phyloP scores from a whole-genome alignment of 2,113 vertebrate genomes.

The Psophia crepitans region DNA sequence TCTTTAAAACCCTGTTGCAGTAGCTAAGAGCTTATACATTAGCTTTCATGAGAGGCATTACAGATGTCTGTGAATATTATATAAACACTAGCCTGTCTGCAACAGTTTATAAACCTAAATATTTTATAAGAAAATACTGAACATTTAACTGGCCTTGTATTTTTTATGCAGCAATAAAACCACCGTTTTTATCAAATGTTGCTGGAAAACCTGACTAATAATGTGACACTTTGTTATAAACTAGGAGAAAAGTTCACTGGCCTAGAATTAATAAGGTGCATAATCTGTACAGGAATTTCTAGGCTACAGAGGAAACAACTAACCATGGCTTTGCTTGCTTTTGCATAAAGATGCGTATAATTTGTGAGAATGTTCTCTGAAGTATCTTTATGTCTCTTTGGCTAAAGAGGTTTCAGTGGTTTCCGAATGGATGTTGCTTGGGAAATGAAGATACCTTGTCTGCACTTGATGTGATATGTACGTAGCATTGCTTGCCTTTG shows the following conservation, averaged over 20 bases:
- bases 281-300: slow-evolving; percentile 19
- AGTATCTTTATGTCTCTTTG: background rate
- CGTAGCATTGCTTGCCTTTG: background rate
- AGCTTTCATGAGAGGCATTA: slow-evolving; percentile 63
- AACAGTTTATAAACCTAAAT: slow-evolving; percentile 69
- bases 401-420: background rate
- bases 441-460: background rate
- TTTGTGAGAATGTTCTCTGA: background rate
- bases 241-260: background rate
- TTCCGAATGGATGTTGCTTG: background rate
- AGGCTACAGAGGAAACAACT: background rate
- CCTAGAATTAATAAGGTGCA: slow-evolving; percentile 17
- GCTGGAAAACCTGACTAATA: slow-evolving; percentile 24
- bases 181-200: slow-evolving; percentile 51
- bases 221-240: slow-evolving; percentile 29
- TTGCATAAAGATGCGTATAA: background rate
- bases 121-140: slow-evolving; percentile 69
- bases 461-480: too few relatives aligned
- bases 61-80: slow-evolving; percentile 66
- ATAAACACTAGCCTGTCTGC: slow-evolving; percentile 59
- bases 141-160: slow-evolving; percentile 56
- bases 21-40: slow-evolving; percentile 61
- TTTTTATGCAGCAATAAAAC: slow-evolving; percentile 52
- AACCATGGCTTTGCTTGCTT: background rate
- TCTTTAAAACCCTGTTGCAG: slow-evolving; percentile 54